A percentile compares a stretch with the other conserved stretches of the same genome.
Evolutionary conservation across 2,797 vertebrate genomes (phyloP).

Genomic region (Anabas testudineus): DNA sequence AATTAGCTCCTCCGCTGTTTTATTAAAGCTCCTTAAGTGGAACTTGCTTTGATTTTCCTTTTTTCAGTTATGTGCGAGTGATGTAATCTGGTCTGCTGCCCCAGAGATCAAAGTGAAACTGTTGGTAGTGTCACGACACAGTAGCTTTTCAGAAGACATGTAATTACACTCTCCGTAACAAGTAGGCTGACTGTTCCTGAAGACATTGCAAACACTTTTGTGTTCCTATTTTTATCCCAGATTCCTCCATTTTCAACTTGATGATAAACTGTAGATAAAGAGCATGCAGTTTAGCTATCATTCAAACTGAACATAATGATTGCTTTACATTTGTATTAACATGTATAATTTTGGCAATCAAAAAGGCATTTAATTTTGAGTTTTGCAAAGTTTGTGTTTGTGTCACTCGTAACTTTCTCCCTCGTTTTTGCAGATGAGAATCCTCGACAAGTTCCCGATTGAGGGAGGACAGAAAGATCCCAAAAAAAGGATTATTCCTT

Average conservation of each 20-base stretch:
- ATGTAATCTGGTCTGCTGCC: slow-evolving; percentile 54
- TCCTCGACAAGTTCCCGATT: slow-evolving; percentile 96
- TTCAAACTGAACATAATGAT: not conserved
- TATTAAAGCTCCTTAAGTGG: slow-evolving; percentile 40
- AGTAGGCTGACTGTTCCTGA: slow-evolving; percentile 42
- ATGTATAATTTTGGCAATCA: not conserved
- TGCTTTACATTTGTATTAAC: not conserved
- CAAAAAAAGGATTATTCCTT: slow-evolving; percentile 96
- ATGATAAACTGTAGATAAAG: slow-evolving; percentile 41
- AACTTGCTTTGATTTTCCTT: slow-evolving; percentile 28
- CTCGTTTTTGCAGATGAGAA: slow-evolving; percentile 88
- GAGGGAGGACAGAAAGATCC: slow-evolving; percentile 97
- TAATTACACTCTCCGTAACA: slow-evolving; percentile 67
- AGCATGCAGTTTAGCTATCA: slow-evolving; percentile 26
- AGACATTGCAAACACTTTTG: slow-evolving; percentile 23
- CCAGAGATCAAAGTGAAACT: slow-evolving; percentile 63
- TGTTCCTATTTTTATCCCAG: slow-evolving; percentile 28
- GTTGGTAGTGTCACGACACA: slow-evolving; percentile 46
- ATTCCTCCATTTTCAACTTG: slow-evolving; percentile 46
- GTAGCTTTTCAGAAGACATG: slow-evolving; percentile 51
- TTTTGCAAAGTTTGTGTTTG: slow-evolving; percentile 6
- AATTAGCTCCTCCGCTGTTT: slow-evolving; percentile 19
- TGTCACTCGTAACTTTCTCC: not conserved
- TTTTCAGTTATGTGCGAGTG: slow-evolving; percentile 41
- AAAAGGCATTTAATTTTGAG: not conserved